phyloP scores from a whole-genome alignment of 2,888 invertebrate species.

The Drosophila neonasuta region DNA sequence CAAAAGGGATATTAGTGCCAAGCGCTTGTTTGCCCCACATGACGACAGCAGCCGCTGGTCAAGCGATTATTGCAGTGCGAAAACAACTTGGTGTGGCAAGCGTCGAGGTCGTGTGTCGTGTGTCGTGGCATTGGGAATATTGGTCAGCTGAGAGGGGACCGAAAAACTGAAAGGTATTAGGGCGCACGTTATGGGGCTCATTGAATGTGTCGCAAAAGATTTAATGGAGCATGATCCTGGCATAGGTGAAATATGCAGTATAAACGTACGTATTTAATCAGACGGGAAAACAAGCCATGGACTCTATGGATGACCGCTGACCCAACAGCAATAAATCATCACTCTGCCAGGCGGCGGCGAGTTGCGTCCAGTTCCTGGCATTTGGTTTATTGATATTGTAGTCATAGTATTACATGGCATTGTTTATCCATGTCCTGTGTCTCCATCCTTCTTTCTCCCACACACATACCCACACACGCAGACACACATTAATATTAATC shows the following conservation, averaged over 20 bases:
- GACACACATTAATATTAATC: conserved; percentile 71
- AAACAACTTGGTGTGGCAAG: conserved; percentile 4
- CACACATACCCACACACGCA: conserved; percentile 22
- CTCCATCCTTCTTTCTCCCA: background rate
- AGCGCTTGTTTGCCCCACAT: conserved; percentile 55
- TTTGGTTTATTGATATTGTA: conserved; percentile 76
- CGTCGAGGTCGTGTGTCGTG: conserved; percentile 3
- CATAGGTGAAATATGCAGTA: conserved; percentile 67
- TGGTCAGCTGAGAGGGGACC: conserved; percentile 13
- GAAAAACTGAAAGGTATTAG: conserved; percentile 64
- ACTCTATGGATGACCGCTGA: conserved; percentile 30
- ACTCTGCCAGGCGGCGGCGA: conserved; percentile 32
- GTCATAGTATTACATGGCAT: conserved; percentile 61
- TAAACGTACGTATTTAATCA: conserved; percentile 54
- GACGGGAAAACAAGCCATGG: conserved; percentile 21
- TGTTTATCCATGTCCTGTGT: conserved; percentile 48
- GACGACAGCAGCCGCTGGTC: conserved; percentile 48
- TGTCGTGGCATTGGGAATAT: conserved; percentile 9
- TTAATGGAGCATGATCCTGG: conserved; percentile 74
- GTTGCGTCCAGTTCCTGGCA: conserved; percentile 26
- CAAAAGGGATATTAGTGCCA: conserved; percentile 74
- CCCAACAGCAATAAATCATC: conserved; percentile 71
- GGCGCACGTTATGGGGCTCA: conserved; percentile 74
- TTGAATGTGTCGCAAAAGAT: conserved; percentile 76
- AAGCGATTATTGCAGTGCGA: conserved; percentile 43